Evolutionary conservation across 2,113 vertebrate species (phyloP), one percentile per base, ranked within the genome.

Genomic region (Antechinus flavipes): DNA sequence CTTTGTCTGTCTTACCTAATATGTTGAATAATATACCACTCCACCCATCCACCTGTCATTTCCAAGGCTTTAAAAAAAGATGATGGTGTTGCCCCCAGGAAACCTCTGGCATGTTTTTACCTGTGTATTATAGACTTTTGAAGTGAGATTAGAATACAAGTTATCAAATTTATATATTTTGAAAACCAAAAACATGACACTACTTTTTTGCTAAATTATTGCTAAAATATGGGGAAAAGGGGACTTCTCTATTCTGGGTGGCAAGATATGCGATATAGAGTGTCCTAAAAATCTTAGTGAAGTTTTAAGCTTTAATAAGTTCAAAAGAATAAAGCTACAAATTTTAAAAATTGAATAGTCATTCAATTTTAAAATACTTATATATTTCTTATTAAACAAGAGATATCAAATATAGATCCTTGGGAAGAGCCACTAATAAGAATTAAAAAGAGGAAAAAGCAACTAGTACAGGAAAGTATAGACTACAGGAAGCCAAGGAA

Each of bases 11-110:
- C 22, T 35, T 42, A 35, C 50, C 92, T 94, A 42, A 52, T 22
- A 52, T 12, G 6, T 4, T n/a, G 0, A 12, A 35, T 35, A 8
- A 22, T 55, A 35, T 56, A 19, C n/a, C 30, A 49, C 8, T 4
- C 26, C n/a, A 19, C n/a, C 52, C 54, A 61, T 76, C 42, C 6
- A 0, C 46, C 61, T 16, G 2, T 94, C 90, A 19, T 0, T 54
- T n/a, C 35, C 14, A 53, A 42, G 35, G 90, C 91, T 90, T 61
- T 54, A 89, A 91, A 95, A 91, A 91, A 95, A 58, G 50, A 92
- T 42, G 23, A 23, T 0, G 0, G 52, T 3, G 0, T 8, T 61
- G 49, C 49, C n/a, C 93, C 50, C n/a, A 8, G 0, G 95, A 89
- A 53, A 52, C 3, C 27, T 58, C 90, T 93, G 25, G 12, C 42